A percentile compares a stretch with the other conserved stretches of the same genome.
These are phyloP conservation scores for Drosophila birchii DNA, from an alignment of 2,888 invertebrate genomes.

Conservation along the genomic window DNA sequence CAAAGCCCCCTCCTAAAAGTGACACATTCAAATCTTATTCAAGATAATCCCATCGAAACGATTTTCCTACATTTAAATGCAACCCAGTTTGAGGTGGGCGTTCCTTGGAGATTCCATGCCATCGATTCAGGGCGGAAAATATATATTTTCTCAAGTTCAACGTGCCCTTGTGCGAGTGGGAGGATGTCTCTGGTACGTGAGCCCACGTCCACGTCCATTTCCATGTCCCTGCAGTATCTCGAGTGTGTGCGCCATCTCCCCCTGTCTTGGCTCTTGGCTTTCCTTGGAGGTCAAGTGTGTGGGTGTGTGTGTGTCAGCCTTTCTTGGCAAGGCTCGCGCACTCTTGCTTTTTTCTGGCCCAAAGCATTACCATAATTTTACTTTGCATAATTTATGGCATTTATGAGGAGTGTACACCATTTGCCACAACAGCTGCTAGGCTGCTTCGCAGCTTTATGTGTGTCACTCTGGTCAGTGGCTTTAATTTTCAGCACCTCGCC, in stretches of 20 bases:
- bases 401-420: conserved; percentile 3
- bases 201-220: conserved; percentile 57
- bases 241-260: conserved; percentile 16
- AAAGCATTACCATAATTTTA: conserved; percentile 57
- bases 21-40: not conserved
- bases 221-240: conserved; percentile 41
- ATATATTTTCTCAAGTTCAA: conserved; percentile 69
- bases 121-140: conserved; percentile 18
- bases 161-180: conserved; percentile 58
- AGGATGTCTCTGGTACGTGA: conserved; percentile 23
- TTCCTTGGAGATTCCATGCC: conserved; percentile 13
- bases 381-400: conserved; percentile 45
- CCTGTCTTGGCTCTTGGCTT: conserved; percentile 4
- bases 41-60: too few relatives aligned
- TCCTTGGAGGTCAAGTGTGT: conserved; percentile 59
- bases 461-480: conserved; percentile 41
- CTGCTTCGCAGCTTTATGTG: conserved; percentile 19
- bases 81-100: conserved; percentile 6
- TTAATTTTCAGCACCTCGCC: conserved; percentile 27
- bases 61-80: conserved; percentile 1
- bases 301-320: conserved; percentile 26
- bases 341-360: conserved; percentile 44
- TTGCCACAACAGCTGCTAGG: conserved; percentile 9
- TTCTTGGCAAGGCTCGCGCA: conserved; percentile 32
- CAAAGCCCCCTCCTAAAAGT: not conserved